Evolutionary conservation across 2,113 vertebrate genomes (phyloP).

Genomic region (Varanus komodoensis): DNA sequence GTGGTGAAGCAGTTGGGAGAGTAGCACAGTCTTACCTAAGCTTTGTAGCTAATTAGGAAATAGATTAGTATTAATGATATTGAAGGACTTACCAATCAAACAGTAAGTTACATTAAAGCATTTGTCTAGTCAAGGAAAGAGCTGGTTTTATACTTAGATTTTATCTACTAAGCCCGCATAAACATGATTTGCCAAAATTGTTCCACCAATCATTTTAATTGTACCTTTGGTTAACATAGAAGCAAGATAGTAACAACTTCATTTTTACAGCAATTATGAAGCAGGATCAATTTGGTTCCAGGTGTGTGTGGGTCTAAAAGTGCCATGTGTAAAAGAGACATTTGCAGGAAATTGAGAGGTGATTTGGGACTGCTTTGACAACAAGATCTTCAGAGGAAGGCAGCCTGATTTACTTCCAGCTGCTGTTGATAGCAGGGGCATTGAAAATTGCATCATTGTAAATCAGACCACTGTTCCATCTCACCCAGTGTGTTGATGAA

Average conservation of each 20-base stretch:
- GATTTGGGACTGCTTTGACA: background rate
- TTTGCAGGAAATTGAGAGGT: background rate
- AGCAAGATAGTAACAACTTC: background rate
- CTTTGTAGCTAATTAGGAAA: conserved; percentile 33
- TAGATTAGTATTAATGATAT: conserved; percentile 8
- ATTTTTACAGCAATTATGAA: background rate
- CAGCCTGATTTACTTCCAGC: background rate
- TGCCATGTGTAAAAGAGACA: background rate
- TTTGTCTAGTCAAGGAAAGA: background rate
- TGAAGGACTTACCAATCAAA: conserved; percentile 13
- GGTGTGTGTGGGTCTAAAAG: background rate
- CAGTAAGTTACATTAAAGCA: background rate
- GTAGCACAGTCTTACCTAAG: conserved; percentile 18
- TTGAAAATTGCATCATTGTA: too few relatives aligned
- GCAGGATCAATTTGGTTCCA: background rate
- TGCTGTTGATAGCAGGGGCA: background rate
- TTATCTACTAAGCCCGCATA: background rate
- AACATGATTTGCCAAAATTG: background rate
- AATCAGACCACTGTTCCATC: too few relatives aligned
- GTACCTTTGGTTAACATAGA: background rate
- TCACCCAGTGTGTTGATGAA: too few relatives aligned
- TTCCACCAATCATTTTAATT: background rate
- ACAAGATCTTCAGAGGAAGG: background rate
- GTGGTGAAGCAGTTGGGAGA: conserved; percentile 12
- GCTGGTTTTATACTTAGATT: background rate